Base-by-base conservation (phyloP, 2,797 vertebrate genomes). In the Hippoglossus hippoglossus region DNA sequence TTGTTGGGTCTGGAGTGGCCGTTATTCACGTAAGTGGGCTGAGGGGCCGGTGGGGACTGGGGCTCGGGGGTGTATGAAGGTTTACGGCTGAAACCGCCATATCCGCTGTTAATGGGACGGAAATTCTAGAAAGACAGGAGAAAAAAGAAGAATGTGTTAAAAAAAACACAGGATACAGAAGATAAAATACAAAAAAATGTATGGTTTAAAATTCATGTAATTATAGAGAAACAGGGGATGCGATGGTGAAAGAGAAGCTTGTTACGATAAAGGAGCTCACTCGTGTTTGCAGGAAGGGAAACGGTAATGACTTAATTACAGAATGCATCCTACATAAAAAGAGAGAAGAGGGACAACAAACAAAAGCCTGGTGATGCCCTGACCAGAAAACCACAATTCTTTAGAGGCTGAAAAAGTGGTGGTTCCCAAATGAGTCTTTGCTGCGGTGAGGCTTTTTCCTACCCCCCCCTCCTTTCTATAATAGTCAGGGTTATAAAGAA, bases 121-220 rank as follows among this genome's bases (percentile, higher is more conserved):
- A 96, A 96, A 69, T 96, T 96, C 98, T 99, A 73, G 79, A 71
- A 86, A 65, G 12, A 50, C 12, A 73, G 8, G 55, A 75, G 36
- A 71, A 15, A 16, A 57, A 64, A 64, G 2, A 63, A 2, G 12
- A 13, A 55, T 3, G 7, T 2, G 21, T 57, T 64, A 2, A 19
- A 66, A 63, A 54, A 54, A 26, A 26, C 6, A 52, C 3, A 28
- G 16, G 26, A 28, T 12, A 34, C 10, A 12, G 36, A 3, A 39
- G 36, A 39, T 39, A 13, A 39, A 39, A 39, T 13, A 13, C 1
- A 7, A 18, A 18, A 6, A 1, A 6, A 1, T 46, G 5, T 26
- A 41, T 21, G 21, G 36, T 50, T 44, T 12, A 22, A 28, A 49
- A 39, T 34, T 1, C 9, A 36, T 41, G 3, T 21, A 51, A 44